These are phyloP conservation scores for Geotrupes spiniger DNA, from an alignment of 2,888 invertebrate genomes.

Conservation along the genomic window DNA sequence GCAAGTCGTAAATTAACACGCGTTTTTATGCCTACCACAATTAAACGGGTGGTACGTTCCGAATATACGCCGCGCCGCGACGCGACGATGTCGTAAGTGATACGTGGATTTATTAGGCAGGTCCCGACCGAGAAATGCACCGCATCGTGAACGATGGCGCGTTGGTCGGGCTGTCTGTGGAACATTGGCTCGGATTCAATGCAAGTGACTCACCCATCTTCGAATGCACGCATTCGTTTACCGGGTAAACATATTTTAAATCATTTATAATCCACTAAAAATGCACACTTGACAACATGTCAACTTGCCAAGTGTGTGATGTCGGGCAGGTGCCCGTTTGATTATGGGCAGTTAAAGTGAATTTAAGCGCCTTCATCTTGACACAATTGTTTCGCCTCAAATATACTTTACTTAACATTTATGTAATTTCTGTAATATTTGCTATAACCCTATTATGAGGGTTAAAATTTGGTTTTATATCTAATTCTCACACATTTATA, in stretches of 20 bases:
- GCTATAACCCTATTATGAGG: no score
- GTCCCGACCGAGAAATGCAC: constrained; percentile 1
- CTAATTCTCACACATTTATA: no score
- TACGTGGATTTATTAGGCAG: constrained; percentile 11
- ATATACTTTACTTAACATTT: no score
- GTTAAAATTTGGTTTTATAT: no score
- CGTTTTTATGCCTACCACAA: no score
- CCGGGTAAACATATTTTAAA: constrained; percentile 16
- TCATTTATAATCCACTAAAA: constrained; percentile 20
- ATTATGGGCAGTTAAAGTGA: no score
- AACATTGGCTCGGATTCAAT: constrained; percentile 14
- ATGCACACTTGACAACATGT: constrained; percentile 14
- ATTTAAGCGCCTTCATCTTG: no score
- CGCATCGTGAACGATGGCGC: constrained; percentile 12
- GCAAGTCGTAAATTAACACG: no score
- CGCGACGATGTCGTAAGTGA: constrained; percentile 10
- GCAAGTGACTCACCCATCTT: constrained; percentile 12
- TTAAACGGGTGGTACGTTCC: background rate
- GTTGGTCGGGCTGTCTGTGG: constrained; percentile 13
- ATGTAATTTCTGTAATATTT: no score
- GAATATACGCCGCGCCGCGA: constrained; percentile 6
- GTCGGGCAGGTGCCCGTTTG: constrained; percentile 13
- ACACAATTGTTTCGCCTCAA: no score
- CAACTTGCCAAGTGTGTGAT: constrained; percentile 17
- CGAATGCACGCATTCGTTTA: constrained; percentile 7